phyloP scores from a whole-genome alignment of 2,888 invertebrate species.

The Choreutis nemorana region DNA sequence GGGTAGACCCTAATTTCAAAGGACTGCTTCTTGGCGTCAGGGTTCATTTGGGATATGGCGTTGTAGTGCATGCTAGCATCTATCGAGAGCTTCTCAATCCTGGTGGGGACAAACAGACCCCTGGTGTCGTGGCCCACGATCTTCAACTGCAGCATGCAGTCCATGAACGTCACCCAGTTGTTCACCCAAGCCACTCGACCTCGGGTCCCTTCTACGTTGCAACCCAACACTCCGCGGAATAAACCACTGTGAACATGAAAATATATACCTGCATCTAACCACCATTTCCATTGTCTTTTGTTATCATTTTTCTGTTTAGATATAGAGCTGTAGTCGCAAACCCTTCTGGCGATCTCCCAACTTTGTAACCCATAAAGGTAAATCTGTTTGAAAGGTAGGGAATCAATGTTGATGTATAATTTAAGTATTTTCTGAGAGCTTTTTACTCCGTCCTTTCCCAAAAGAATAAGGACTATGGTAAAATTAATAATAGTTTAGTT shows the following conservation, averaged over 20 bases:
- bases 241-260: constrained; percentile 54
- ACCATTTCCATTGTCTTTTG: too few species aligned
- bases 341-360: too few species aligned
- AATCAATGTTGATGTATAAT: too few species aligned
- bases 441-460: too few species aligned
- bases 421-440: too few species aligned
- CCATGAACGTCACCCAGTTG: constrained; percentile 90
- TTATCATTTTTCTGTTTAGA: too few species aligned
- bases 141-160: constrained; percentile 86
- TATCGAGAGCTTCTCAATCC: constrained; percentile 74
- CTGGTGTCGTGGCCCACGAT: constrained; percentile 75
- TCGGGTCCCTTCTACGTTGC: constrained; percentile 55
- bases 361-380: too few species aligned
- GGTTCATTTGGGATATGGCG: constrained; percentile 52
- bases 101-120: constrained; percentile 77
- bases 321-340: too few species aligned
- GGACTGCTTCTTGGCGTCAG: constrained; percentile 43
- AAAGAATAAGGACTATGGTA: too few species aligned
- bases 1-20: constrained; percentile 55
- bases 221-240: constrained; percentile 67
- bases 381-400: too few species aligned
- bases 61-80: constrained; percentile 70
- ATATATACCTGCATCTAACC: too few species aligned
- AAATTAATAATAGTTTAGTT: too few species aligned
- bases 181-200: constrained; percentile 73